phyloP scores from a whole-genome alignment of 2,888 invertebrate genomes.

The Nephrotoma guestfalica region DNA sequence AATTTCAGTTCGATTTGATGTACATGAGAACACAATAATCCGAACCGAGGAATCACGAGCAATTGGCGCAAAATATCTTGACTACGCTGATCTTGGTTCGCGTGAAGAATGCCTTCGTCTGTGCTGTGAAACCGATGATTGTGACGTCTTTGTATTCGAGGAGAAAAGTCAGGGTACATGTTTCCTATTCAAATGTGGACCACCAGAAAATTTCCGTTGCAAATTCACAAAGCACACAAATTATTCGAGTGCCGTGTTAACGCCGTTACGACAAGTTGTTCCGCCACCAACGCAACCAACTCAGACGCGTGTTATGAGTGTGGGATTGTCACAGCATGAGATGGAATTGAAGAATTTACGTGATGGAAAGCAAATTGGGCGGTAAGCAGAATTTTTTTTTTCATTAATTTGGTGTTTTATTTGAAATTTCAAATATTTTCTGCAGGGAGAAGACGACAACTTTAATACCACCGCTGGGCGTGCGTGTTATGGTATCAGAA shows the following conservation, averaged over 20 bases:
- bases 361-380: conserved; percentile 53
- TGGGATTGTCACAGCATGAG: conserved; percentile 28
- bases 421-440: not conserved
- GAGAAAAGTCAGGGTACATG: conserved; percentile 83
- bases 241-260: conserved; percentile 76
- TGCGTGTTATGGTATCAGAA: not conserved
- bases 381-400: not conserved
- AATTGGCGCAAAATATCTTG: conserved; percentile 78
- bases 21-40: conserved; percentile 80
- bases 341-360: conserved; percentile 32
- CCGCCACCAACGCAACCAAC: conserved; percentile 17
- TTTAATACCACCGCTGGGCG: conserved; percentile 9
- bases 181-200: conserved; percentile 82
- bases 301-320: conserved; percentile 15
- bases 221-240: conserved; percentile 80
- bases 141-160: conserved; percentile 86
- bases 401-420: not conserved
- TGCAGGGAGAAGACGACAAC: conserved; percentile 7
- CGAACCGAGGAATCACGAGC: conserved; percentile 77
- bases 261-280: conserved; percentile 39
- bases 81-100: conserved; percentile 67
- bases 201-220: conserved; percentile 80
- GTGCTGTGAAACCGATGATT: conserved; percentile 74
- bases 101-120: conserved; percentile 69
- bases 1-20: conserved; percentile 46